Base-by-base conservation (phyloP, 2,797 vertebrate species). In the Catostomus latipinnis region DNA sequence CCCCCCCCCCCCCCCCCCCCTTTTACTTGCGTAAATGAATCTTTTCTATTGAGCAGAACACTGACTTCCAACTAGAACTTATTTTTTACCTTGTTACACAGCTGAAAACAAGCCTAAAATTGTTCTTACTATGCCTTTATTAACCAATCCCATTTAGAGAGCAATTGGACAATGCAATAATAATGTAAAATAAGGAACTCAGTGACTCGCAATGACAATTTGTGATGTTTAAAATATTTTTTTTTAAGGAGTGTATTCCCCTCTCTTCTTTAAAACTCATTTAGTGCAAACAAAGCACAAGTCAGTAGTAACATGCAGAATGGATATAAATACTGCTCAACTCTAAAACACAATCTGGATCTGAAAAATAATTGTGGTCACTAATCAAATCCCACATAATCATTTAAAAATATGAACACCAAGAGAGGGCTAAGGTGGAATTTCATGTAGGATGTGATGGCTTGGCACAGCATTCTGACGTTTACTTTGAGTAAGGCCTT, bases 281-380 rank as follows among this genome's bases (percentile, higher is more conserved):
- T 73, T 56, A 67, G 80, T 82, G 84, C 85, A 75, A 86, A 81
- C 79, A 48, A 79, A 78, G 68, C 85, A 78, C 77, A 74, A 34
- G 12, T 79, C 80, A 60, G 81, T 81, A 74, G n/a, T 72, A 71
- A 77, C 82, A 79, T 83, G 81, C 60, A 67, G 79, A 83, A 79
- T 63, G 76, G 72, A 16, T 76, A 71, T 72, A 76, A 81, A 80
- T 74, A 81, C 76, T 80, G 65, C 4, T 45, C 16, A 56, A 81
- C 49, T 54, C 56, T 69, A 46, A 43, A 58, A 68, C 63, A 66
- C 45, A 34, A 54, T 12, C 69, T 71, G 52, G 5, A 13, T 34
- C 34, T 34, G 2, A 34, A 34, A 34, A 34, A 34, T 34, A 34
- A 34, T 3, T 34, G 22, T 43, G 18, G 8, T 46, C 67, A 57